phyloP scores from a whole-genome alignment of 2,888 invertebrate species.

The Calliopum simillimum region DNA sequence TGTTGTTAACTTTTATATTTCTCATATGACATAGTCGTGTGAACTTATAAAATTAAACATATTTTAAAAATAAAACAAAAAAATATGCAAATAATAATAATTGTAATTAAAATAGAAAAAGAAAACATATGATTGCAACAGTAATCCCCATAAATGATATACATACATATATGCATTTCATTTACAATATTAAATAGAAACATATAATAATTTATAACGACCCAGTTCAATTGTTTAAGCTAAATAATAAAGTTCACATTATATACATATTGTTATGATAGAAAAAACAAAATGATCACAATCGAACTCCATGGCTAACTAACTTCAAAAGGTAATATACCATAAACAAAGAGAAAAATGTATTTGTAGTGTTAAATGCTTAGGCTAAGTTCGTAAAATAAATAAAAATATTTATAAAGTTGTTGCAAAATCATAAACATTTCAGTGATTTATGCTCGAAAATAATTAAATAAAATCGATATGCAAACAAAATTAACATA shows the following conservation, averaged over 20 bases:
- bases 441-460: neutral
- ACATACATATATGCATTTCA: neutral
- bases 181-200: too few species aligned
- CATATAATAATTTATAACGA: neutral
- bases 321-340: too few species aligned
- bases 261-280: neutral
- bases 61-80: neutral
- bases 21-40: constrained; percentile 11
- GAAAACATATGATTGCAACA: neutral
- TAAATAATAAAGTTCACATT: neutral
- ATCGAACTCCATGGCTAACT: too few species aligned
- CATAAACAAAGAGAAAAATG: too few species aligned
- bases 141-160: neutral
- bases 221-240: neutral
- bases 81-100: neutral
- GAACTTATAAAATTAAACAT: neutral
- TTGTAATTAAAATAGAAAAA: neutral
- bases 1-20: constrained; percentile 1
- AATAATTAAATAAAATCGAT: neutral
- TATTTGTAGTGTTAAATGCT: too few species aligned
- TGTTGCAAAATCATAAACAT: neutral
- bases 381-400: too few species aligned
- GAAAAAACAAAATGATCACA: too few species aligned
- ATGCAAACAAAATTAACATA: too few species aligned
- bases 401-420: neutral